Conservation (phyloP, 2,888 invertebrate species). For the Apamea sordens region DNA sequence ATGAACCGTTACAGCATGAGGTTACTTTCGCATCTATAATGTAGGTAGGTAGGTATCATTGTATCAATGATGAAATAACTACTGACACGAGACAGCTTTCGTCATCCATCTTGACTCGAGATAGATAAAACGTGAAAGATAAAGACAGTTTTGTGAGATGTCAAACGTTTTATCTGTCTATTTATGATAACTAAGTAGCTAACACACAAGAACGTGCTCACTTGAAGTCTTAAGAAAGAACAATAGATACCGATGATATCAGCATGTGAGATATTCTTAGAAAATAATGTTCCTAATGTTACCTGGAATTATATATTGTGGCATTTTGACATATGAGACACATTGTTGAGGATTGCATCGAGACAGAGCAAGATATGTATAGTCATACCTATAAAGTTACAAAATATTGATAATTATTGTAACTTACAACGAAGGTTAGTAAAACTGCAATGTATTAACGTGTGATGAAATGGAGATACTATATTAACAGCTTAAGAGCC, state of each 20-base stretch:
- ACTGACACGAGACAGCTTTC: background rate
- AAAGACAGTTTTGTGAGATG: background rate
- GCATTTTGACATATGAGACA: background rate
- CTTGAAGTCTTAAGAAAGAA: background rate
- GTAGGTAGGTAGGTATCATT: background rate
- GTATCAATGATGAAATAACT: conserved; percentile 13
- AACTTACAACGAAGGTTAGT: background rate
- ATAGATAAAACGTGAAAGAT: conserved; percentile 5
- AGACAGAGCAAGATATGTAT: background rate
- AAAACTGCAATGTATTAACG: no score
- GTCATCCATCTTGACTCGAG: background rate
- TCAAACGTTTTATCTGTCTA: no score
- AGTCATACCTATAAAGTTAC: background rate
- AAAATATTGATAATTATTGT: background rate
- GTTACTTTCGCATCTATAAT: background rate
- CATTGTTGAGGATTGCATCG: conserved; percentile 12
- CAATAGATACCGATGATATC: conserved; percentile 6
- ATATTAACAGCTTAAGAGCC: no score
- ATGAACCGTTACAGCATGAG: background rate
- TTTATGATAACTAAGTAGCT: background rate
- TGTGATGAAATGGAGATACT: background rate
- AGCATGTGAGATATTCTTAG: background rate
- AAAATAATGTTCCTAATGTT: background rate
- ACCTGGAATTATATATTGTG: background rate
- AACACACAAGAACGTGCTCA: background rate